phyloP scores from a whole-genome alignment of 2,113 vertebrate species.

The Coturnix japonica region DNA sequence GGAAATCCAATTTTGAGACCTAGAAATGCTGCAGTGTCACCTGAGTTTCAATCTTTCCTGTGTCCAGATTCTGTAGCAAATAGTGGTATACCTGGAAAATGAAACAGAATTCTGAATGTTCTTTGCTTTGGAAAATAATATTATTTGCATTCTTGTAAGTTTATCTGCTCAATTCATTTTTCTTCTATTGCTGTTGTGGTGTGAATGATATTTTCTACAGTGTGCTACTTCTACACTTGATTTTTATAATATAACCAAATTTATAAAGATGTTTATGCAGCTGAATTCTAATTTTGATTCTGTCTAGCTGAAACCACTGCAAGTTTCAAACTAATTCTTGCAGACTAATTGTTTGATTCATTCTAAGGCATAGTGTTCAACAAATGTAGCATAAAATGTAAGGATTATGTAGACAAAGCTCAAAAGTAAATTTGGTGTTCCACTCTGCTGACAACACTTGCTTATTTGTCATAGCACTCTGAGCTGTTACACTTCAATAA shows the following conservation, averaged over 20 bases:
- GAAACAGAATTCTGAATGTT: background rate
- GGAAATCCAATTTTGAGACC: background rate
- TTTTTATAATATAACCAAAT: background rate
- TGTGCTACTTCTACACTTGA: background rate
- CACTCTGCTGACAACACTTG: background rate
- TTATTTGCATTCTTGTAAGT: background rate
- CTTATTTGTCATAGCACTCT: conserved; percentile 18
- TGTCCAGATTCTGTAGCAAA: background rate
- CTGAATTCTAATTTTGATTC: background rate
- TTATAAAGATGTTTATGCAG: background rate
- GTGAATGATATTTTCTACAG: background rate
- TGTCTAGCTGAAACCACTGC: background rate
- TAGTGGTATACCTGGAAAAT: background rate
- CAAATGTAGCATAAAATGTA: conserved; percentile 15
- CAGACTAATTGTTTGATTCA: background rate
- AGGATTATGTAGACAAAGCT: conserved; percentile 32
- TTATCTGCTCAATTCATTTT: background rate
- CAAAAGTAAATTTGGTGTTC: background rate
- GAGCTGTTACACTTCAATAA: background rate
- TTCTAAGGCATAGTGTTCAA: background rate
- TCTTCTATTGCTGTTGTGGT: background rate
- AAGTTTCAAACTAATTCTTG: background rate
- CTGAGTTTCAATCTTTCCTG: background rate
- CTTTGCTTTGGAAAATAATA: background rate
- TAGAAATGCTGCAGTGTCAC: background rate